These are phyloP conservation scores for Apamea sordens DNA, from an alignment of 2,888 invertebrate genomes.

Conservation along the genomic window DNA sequence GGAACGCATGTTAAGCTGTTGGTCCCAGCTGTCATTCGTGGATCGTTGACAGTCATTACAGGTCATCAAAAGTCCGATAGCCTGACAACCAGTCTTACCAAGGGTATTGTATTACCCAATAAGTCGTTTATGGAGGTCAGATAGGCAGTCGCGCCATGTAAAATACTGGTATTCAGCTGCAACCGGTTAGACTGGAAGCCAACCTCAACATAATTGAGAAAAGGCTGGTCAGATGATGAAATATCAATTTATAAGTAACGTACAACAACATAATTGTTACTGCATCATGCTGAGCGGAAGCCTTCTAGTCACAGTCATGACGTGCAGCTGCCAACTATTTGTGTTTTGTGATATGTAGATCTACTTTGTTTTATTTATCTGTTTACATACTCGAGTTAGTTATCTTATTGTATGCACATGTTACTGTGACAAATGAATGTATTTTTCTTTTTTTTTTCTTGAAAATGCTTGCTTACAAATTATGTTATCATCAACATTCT, in stretches of 20 bases:
- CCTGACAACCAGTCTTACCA: too few species aligned
- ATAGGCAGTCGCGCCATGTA: too few species aligned
- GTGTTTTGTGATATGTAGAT: background rate
- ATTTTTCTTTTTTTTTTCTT: background rate
- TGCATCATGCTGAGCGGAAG: background rate
- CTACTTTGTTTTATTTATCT: background rate
- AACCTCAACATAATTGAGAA: too few species aligned
- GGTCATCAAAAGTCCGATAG: too few species aligned
- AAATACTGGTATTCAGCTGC: too few species aligned
- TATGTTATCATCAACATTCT: background rate
- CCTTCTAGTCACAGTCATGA: background rate
- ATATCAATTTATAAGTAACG: background rate
- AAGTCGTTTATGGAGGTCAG: too few species aligned
- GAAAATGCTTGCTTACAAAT: background rate
- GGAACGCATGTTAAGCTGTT: too few species aligned
- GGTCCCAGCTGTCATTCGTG: too few species aligned
- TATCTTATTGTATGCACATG: background rate
- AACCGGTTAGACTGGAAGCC: too few species aligned
- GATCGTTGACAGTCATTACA: too few species aligned
- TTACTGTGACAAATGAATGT: background rate
- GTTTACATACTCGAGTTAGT: background rate
- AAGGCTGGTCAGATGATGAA: too few species aligned
- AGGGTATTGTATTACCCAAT: too few species aligned
- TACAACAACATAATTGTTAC: background rate
- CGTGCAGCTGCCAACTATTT: background rate